These are phyloP conservation scores for Belgica antarctica DNA, from an alignment of 2,888 invertebrate species.

Conservation along the genomic window DNA sequence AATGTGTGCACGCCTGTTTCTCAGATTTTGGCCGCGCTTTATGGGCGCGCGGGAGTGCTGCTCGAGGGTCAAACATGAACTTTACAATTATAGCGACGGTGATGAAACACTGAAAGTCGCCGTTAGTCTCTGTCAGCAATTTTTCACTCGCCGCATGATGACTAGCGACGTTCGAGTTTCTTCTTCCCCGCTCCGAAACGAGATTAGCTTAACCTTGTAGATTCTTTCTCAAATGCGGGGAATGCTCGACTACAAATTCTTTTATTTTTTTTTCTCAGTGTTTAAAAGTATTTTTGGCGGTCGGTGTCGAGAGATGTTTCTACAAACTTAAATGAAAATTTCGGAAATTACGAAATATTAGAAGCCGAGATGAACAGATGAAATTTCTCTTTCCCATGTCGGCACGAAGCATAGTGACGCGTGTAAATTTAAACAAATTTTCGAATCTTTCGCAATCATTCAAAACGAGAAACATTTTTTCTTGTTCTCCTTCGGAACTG, in stretches of 20 bases:
- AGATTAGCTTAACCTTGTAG: neutral
- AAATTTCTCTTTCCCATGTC: neutral
- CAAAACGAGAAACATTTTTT: neutral
- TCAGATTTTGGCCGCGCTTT: too few relatives aligned
- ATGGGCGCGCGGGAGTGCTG: too few relatives aligned
- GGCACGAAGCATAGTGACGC: neutral
- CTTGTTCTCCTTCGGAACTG: neutral
- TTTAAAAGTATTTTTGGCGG: neutral
- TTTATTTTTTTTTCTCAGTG: neutral
- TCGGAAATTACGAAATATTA: slow-evolving; percentile 29
- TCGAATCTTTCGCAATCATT: neutral
- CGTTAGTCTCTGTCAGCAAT: neutral
- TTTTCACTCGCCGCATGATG: slow-evolving; percentile 7
- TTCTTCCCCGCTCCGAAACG: neutral
- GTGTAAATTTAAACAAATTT: slow-evolving; percentile 2
- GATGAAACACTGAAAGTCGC: neutral
- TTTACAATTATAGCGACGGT: neutral
- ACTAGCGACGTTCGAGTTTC: neutral
- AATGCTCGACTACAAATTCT: neutral
- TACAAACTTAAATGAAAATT: neutral
- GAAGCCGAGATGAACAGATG: neutral
- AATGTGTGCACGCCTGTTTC: too few relatives aligned
- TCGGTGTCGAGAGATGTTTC: neutral
- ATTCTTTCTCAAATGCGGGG: slow-evolving; percentile 5
- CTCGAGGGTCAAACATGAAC: too few relatives aligned